phyloP scores from a whole-genome alignment of 37 sponge, comb jelly and placozoan genomes.

The Oopsacas minuta region DNA sequence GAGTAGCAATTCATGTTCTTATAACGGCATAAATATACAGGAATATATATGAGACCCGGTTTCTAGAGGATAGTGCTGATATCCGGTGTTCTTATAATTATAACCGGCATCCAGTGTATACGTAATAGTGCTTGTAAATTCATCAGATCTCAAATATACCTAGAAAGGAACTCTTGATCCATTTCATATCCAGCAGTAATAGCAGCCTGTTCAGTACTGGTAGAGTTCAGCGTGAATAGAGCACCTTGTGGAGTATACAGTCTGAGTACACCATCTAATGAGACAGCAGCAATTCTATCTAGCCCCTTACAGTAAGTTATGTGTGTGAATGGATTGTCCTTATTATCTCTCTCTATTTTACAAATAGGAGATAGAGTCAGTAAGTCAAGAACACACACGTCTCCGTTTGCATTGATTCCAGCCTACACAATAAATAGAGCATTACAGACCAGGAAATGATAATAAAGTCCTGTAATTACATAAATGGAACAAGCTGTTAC shows the following conservation, averaged over 20 bases:
- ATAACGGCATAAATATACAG: too few species aligned
- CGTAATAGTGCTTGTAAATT: too few species aligned
- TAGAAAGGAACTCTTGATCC: constrained; percentile 3
- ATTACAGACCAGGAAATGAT: too few species aligned
- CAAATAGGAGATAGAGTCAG: neutral
- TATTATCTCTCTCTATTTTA: neutral
- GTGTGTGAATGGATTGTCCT: constrained; percentile 1
- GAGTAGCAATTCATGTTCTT: too few species aligned
- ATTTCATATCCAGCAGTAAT: neutral
- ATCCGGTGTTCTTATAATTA: too few species aligned
- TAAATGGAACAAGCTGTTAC: too few species aligned
- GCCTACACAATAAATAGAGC: neutral
- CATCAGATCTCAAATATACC: too few species aligned
- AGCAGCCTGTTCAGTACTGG: neutral
- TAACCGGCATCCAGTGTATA: too few species aligned
- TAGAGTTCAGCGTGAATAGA: neutral
- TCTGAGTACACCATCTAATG: neutral
- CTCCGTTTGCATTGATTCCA: neutral
- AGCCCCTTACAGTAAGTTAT: neutral
- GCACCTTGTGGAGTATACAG: neutral
- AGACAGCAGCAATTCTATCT: neutral
- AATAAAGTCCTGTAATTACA: too few species aligned
- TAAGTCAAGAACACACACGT: neutral
- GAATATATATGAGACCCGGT: too few species aligned
- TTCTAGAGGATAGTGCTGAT: too few species aligned